These are phyloP conservation scores for Cordilura impudica DNA, from an alignment of 2,888 invertebrate species.

Conservation along the genomic window DNA sequence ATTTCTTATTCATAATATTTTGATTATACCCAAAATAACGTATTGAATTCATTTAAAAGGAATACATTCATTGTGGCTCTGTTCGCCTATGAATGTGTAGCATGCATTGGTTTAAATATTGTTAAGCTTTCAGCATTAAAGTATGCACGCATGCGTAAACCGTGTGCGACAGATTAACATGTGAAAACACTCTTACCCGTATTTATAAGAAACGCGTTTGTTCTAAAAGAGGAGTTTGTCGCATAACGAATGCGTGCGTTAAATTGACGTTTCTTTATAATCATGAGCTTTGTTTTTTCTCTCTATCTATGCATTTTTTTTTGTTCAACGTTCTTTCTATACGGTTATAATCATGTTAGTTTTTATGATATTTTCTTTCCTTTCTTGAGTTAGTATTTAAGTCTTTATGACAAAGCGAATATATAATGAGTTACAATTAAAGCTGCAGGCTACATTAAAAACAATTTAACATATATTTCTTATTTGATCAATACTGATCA, in stretches of 20 bases:
- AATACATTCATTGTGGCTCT: not conserved
- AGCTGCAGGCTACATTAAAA: not conserved
- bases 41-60: not conserved
- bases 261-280: conserved; percentile 43
- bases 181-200: not conserved
- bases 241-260: conserved; percentile 36
- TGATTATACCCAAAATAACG: too few species aligned
- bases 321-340: not conserved
- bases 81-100: conserved; percentile 10
- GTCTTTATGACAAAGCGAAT: not conserved
- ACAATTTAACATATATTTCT: too few species aligned
- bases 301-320: not conserved
- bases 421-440: not conserved
- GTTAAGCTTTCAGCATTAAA: conserved; percentile 36
- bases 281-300: not conserved
- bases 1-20: too few species aligned
- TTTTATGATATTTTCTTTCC: not conserved
- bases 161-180: conserved; percentile 42
- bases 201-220: conserved; percentile 11
- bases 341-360: conserved; percentile 12
- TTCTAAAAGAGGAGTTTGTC: conserved; percentile 2
- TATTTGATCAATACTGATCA: too few species aligned
- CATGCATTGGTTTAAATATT: conserved; percentile 26
- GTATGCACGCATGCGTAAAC: conserved; percentile 50
- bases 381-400: not conserved